Evolutionary conservation across 1,140 invertebrate genomes (phyloP).

Genomic region (Anoplophora glabripennis): DNA sequence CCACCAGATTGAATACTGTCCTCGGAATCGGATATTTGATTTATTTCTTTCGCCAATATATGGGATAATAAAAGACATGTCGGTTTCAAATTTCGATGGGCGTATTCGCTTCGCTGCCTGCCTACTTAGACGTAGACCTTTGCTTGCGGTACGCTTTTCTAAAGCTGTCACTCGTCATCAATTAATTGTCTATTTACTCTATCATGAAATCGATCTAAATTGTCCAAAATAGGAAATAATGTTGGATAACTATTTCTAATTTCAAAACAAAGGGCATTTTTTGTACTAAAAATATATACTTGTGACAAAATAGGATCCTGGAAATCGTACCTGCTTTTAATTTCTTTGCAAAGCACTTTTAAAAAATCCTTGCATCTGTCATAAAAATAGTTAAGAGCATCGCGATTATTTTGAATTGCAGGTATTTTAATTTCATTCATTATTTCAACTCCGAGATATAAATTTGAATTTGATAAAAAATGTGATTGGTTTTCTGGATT

Average conservation of each 20-base stretch:
- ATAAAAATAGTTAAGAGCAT: neutral
- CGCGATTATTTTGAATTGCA: neutral
- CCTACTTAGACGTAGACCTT: too few relatives aligned
- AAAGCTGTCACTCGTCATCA: slow-evolving; percentile 5
- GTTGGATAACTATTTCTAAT: neutral
- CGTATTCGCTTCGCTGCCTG: too few relatives aligned
- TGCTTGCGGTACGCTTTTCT: too few relatives aligned
- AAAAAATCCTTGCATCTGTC: neutral
- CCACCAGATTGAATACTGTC: too few relatives aligned
- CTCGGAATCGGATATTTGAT: too few relatives aligned
- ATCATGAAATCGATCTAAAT: neutral
- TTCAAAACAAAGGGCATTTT: neutral
- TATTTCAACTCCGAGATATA: neutral
- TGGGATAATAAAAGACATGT: too few relatives aligned
- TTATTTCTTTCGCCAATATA: too few relatives aligned
- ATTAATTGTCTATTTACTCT: neutral
- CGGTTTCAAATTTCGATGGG: too few relatives aligned
- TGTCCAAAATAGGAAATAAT: neutral
- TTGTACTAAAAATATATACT: neutral
- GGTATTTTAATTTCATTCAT: neutral
- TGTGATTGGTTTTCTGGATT: neutral
- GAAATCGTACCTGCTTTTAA: slow-evolving; percentile 5
- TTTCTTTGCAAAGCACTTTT: neutral
- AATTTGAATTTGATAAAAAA: neutral
- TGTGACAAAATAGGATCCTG: neutral